Conservation (phyloP, 2,888 invertebrate species). For the Apodemia duryi region DNA sequence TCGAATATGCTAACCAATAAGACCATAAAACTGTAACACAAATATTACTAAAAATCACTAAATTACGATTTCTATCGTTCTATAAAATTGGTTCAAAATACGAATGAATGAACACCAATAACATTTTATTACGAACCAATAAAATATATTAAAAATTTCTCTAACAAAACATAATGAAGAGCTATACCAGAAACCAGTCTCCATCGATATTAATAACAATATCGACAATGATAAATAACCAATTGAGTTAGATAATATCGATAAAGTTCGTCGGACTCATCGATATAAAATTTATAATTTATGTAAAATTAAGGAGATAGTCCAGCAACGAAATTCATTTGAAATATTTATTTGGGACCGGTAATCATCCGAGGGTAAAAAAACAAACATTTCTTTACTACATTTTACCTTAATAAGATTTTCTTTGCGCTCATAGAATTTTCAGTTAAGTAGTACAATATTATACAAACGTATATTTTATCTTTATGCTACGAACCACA, state of each 20-base stretch:
- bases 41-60: too few relatives aligned
- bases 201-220: background rate
- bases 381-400: too few relatives aligned
- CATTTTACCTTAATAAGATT: too few relatives aligned
- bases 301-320: slow-evolving; percentile 1
- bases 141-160: slow-evolving; percentile 1
- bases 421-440: too few relatives aligned
- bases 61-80: background rate
- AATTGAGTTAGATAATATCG: slow-evolving; percentile 7
- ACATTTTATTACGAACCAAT: background rate
- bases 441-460: too few relatives aligned
- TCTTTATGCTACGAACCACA: too few relatives aligned
- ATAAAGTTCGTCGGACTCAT: background rate
- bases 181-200: background rate
- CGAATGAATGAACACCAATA: background rate
- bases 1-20: too few relatives aligned
- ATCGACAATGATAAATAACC: slow-evolving; percentile 12
- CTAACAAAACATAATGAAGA: slow-evolving; percentile 9
- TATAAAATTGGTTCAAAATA: background rate
- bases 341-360: background rate
- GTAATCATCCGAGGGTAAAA: too few relatives aligned
- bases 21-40: background rate
- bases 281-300: slow-evolving; percentile 3
- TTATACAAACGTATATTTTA: too few relatives aligned
- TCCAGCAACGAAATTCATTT: background rate